Evolutionary conservation across 2,797 vertebrate species (phyloP).

Genomic region (Enteromius mattozi): DNA sequence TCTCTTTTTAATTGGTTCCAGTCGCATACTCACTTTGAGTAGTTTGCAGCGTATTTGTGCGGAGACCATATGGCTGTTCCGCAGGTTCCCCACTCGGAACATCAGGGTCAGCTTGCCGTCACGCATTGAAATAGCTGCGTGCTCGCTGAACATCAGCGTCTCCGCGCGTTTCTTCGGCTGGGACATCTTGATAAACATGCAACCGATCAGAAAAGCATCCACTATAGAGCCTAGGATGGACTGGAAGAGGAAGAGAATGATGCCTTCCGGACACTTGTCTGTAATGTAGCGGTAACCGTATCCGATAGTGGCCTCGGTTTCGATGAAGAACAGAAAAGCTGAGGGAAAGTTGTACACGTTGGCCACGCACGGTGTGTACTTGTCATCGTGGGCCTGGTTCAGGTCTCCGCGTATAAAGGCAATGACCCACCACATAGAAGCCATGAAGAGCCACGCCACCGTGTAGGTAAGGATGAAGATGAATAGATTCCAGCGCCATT

Average conservation of each 20-base stretch:
- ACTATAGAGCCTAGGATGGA: constrained; percentile 98
- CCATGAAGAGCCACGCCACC: constrained; percentile 99
- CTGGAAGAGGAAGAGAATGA: constrained; percentile 98
- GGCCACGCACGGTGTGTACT: constrained; percentile 97
- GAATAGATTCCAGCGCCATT: constrained; percentile 99
- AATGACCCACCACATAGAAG: constrained; percentile 98
- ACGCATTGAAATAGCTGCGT: constrained; percentile 96
- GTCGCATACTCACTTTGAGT: constrained; percentile 89
- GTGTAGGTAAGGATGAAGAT: constrained; percentile 99
- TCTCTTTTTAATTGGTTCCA: not conserved
- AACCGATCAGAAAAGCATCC: constrained; percentile 96
- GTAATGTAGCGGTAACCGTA: constrained; percentile 99
- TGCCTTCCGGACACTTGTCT: constrained; percentile 97
- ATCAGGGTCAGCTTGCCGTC: constrained; percentile 97
- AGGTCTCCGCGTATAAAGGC: constrained; percentile 96
- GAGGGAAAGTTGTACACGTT: constrained; percentile 99
- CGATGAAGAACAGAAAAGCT: constrained; percentile 97
- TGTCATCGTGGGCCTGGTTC: constrained; percentile 90
- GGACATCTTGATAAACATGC: constrained; percentile 99
- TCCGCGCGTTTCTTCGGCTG: constrained; percentile 98
- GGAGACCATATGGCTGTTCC: constrained; percentile 99
- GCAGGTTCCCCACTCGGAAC: constrained; percentile 98
- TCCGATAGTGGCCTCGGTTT: constrained; percentile 97
- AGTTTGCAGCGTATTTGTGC: constrained; percentile 99
- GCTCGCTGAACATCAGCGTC: constrained; percentile 98